Base-by-base conservation (phyloP, 2,797 vertebrate species). In the Microctenopoma lineatum region DNA sequence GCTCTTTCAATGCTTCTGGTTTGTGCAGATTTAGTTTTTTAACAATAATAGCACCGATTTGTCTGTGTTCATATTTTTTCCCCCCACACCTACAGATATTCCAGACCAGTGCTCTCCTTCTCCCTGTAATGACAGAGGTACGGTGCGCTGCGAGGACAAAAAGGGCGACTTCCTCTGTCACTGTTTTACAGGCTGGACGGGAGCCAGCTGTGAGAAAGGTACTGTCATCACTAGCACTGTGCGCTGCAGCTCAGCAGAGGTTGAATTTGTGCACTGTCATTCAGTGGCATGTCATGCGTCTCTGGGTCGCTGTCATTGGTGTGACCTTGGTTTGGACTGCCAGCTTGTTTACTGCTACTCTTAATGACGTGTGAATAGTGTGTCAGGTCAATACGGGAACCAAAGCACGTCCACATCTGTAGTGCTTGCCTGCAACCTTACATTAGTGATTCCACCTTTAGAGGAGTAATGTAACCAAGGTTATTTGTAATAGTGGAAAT, bases 91-190 rank as follows among this genome's bases (percentile, higher is more conserved):
- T 42, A 2, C 87, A 99, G 98, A 97, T 88, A 95, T 99, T 84
- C 96, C 97, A 66, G 93, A 99, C 90, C 98, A 99, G 85, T 99
- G 98, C 84, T 96, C 95, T 45, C 95, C 97, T 0, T 92, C 94
- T 53, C 98, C 96, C 39, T 99, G 98, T 66, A 70, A 94, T 44
- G 86, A 89, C 84, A 83, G 82, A 27, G 96, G 98, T 9, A 95
- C 94, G 0, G 63, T 94, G 45, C 89, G 84, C 84, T 99, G 98
- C 0, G 94, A 96, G 81, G 98, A 99, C 92, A 92, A 95, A 83
- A 95, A 95, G 90, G 98, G 96, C 0, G 94, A 94, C 78, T 99
- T 96, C 89, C 93, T 91, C 51, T 99, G 98, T 71, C 92, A 94
- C 74, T 99, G 98, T 85, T 96, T 94, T 62, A 93, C 46, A 0